phyloP scores from a whole-genome alignment of 2,888 invertebrate genomes.

The Noctua janthina region DNA sequence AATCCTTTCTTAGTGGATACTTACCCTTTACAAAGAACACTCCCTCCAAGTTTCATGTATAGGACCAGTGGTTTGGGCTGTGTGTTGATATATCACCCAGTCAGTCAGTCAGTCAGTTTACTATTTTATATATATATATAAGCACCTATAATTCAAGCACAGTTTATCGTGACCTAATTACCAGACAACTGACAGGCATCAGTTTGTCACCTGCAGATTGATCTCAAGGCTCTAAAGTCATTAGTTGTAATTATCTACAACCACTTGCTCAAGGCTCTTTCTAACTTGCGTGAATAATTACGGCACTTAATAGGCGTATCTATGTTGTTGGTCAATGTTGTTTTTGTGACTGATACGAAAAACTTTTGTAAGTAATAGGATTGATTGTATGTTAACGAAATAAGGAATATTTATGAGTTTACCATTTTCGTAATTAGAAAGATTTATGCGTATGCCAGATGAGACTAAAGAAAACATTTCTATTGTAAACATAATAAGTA shows the following conservation, averaged over 20 bases:
- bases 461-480: too few species aligned
- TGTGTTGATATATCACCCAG: too few species aligned
- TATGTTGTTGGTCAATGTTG: slow-evolving; percentile 42
- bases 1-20: too few species aligned
- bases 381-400: neutral
- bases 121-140: neutral
- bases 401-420: neutral
- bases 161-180: slow-evolving; percentile 30
- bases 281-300: slow-evolving; percentile 43
- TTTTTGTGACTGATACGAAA: slow-evolving; percentile 32
- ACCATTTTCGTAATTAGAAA: neutral
- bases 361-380: neutral
- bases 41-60: too few species aligned
- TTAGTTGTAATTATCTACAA: slow-evolving; percentile 50
- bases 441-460: neutral
- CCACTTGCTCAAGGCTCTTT: slow-evolving; percentile 47
- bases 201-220: slow-evolving; percentile 53
- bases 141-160: slow-evolving; percentile 7
- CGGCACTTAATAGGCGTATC: slow-evolving; percentile 14
- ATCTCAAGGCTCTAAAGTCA: slow-evolving; percentile 50
- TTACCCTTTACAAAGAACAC: too few species aligned
- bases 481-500: neutral
- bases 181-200: slow-evolving; percentile 48
- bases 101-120: too few species aligned
- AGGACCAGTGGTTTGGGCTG: too few species aligned